Conservation (phyloP, 1,140 invertebrate genomes). For the Euschistus heros region DNA sequence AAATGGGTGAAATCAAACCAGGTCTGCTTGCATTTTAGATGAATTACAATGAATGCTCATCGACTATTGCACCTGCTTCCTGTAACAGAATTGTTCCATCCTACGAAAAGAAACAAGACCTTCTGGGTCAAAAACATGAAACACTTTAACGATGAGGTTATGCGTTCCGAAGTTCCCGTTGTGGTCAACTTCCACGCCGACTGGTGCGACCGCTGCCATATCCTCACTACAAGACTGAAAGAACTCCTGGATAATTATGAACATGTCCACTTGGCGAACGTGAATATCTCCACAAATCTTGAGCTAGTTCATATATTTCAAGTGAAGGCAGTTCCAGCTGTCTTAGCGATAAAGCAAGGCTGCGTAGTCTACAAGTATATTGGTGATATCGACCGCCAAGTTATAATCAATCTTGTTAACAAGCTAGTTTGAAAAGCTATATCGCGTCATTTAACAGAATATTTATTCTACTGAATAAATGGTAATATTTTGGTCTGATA, state of each 20-base stretch:
- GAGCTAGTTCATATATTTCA: conserved; percentile 73
- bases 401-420: conserved; percentile 31
- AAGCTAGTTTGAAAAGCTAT: too few species aligned
- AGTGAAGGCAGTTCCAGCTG: conserved; percentile 84
- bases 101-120: too few species aligned
- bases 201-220: conserved; percentile 94
- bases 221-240: conserved; percentile 81
- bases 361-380: conserved; percentile 85
- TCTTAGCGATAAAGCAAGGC: conserved; percentile 80
- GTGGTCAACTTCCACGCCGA: conserved; percentile 81
- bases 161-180: conserved; percentile 68
- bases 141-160: too few species aligned
- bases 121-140: too few species aligned
- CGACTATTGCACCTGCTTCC: too few species aligned
- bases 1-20: too few species aligned
- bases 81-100: too few species aligned
- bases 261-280: conserved; percentile 74
- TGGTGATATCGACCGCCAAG: conserved; percentile 45
- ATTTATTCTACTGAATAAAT: too few species aligned
- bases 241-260: conserved; percentile 63
- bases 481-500: too few species aligned
- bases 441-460: too few species aligned
- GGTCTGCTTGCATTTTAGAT: too few species aligned
- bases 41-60: too few species aligned
- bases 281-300: conserved; percentile 83